A percentile compares a stretch with the other conserved stretches of the same genome.
phyloP scores from a whole-genome alignment of 1,140 invertebrate species.

The Mycetomoellerius zeteki region DNA sequence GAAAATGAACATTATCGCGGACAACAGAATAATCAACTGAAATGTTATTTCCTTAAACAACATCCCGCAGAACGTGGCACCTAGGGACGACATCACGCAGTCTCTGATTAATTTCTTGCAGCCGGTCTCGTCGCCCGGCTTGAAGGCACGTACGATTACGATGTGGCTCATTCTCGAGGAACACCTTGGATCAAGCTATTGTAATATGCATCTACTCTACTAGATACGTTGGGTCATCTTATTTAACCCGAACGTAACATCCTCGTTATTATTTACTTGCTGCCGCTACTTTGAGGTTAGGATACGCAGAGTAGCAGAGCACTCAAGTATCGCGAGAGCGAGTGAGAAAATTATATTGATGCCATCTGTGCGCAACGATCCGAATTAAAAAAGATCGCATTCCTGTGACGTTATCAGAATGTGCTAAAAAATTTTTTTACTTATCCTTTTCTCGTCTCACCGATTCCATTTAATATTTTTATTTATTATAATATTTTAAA shows the following conservation, averaged over 20 bases:
- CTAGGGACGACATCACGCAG: conserved; percentile 85
- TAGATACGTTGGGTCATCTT: neutral
- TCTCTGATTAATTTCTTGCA: conserved; percentile 85
- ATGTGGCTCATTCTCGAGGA: conserved; percentile 80
- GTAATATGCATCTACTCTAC: neutral
- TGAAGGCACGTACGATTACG: conserved; percentile 85
- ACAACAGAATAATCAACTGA: conserved; percentile 86
- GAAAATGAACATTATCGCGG: conserved; percentile 87
- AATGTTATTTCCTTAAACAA: conserved; percentile 87
- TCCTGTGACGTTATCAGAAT: too few species aligned
- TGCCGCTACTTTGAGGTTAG: neutral
- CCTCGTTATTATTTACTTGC: neutral
- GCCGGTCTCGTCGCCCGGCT: conserved; percentile 84
- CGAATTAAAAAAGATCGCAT: too few species aligned
- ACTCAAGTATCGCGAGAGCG: too few species aligned
- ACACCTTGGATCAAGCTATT: neutral
- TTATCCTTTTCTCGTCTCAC: too few species aligned
- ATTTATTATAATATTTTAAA: too few species aligned
- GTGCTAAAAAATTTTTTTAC: too few species aligned
- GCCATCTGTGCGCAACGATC: neutral
- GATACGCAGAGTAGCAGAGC: neutral
- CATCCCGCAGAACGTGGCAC: conserved; percentile 84
- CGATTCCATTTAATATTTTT: too few species aligned
- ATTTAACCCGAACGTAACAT: neutral
- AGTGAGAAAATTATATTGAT: neutral